Percentiles rank a stretch among this genome's conserved stretches.
Conservation (phyloP, 2,113 vertebrate genomes). For the Chroicocephalus ridibundus region DNA sequence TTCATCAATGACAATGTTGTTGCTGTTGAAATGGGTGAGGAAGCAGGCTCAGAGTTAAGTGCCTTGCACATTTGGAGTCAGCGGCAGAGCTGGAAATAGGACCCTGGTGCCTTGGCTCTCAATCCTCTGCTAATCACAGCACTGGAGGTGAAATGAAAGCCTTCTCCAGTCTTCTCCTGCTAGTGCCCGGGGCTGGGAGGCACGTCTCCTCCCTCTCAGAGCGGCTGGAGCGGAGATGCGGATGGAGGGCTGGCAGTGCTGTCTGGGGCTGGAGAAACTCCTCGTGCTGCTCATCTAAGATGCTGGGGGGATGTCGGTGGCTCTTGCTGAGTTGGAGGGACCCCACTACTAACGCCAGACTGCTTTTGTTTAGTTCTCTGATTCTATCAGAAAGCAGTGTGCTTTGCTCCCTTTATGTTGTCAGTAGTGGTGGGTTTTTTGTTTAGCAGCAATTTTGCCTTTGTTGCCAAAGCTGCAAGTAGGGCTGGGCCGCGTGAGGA, state of each 20-base stretch:
- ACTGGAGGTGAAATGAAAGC: background rate
- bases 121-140: background rate
- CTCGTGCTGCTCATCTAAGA: background rate
- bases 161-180: fast-evolving
- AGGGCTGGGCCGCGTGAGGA: background rate
- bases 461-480: background rate
- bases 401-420: background rate
- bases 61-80: background rate
- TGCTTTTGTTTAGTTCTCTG: background rate
- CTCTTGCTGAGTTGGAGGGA: background rate
- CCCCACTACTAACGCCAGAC: background rate
- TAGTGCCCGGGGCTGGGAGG: background rate
- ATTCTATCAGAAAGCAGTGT: background rate
- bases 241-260: background rate
- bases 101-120: background rate
- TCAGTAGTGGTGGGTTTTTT: background rate
- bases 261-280: background rate
- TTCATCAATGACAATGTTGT: background rate
- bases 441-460: background rate
- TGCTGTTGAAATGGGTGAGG: background rate
- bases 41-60: background rate
- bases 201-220: background rate
- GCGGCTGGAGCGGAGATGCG: fast-evolving
- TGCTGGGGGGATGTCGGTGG: background rate
- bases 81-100: background rate